These are phyloP conservation scores for Brenthis daphne DNA, from an alignment of 2,888 invertebrate genomes.

Conservation along the genomic window DNA sequence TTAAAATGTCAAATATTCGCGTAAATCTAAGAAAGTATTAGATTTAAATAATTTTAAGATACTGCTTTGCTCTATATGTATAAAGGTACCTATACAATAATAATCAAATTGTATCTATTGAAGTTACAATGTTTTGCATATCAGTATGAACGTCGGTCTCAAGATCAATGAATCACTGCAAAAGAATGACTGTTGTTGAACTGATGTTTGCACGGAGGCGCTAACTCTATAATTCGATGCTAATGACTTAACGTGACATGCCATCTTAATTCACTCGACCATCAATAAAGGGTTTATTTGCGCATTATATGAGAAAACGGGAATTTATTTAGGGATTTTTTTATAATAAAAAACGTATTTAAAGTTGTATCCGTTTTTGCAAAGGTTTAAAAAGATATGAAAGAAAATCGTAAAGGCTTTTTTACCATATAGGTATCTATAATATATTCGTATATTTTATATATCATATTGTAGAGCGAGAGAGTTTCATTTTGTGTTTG, in stretches of 20 bases:
- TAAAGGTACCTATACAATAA: too few species aligned
- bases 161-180: constrained; percentile 59
- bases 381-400: too few species aligned
- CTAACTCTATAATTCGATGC: constrained; percentile 44
- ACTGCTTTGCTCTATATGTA: too few species aligned
- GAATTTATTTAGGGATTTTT: background rate
- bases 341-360: background rate
- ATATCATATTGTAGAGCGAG: too few species aligned
- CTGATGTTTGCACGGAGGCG: constrained; percentile 40
- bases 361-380: background rate
- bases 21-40: too few species aligned
- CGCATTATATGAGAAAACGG: constrained; percentile 20
- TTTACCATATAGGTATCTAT: too few species aligned
- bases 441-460: too few species aligned
- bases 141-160: constrained; percentile 37
- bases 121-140: background rate
- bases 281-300: constrained; percentile 21
- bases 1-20: too few species aligned
- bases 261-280: constrained; percentile 34
- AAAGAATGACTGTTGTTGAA: constrained; percentile 50
- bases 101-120: too few species aligned
- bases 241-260: constrained; percentile 40
- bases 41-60: too few species aligned
- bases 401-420: too few species aligned
- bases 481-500: too few species aligned